phyloP scores from a whole-genome alignment of 2,888 invertebrate genomes.

The Biston betularia region DNA sequence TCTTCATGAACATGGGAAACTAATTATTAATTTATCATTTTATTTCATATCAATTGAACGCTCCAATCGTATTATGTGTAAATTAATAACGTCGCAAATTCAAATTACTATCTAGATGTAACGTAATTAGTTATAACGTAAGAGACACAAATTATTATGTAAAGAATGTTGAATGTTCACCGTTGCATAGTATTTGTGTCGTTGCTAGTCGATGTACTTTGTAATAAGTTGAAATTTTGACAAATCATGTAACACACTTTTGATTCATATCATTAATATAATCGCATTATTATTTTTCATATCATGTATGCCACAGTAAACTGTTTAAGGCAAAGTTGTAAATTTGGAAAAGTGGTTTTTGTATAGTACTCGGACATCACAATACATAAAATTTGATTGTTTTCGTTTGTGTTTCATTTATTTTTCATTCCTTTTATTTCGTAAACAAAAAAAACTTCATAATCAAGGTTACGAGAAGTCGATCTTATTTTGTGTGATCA shows the following conservation, averaged over 20 bases:
- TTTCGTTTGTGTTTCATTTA: conserved; percentile 71
- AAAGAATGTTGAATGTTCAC: conserved; percentile 24
- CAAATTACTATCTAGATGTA: conserved; percentile 9
- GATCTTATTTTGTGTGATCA: neutral
- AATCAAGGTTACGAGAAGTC: neutral
- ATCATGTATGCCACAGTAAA: conserved; percentile 55
- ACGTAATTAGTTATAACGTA: conserved; percentile 16
- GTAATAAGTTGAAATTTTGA: conserved; percentile 41
- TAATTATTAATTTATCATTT: neutral
- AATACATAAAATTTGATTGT: conserved; percentile 73
- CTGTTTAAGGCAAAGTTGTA: conserved; percentile 50
- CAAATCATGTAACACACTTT: conserved; percentile 45
- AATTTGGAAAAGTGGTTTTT: conserved; percentile 31
- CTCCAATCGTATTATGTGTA: conserved; percentile 19
- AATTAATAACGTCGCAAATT: conserved; percentile 19
- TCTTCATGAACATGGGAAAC: no score
- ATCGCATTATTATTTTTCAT: conserved; percentile 43
- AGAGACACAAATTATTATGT: conserved; percentile 20
- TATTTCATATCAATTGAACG: conserved; percentile 24
- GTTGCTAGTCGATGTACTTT: conserved; percentile 62
- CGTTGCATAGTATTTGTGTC: conserved; percentile 49
- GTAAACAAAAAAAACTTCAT: neutral
- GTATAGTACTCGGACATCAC: conserved; percentile 56
- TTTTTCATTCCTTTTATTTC: neutral
- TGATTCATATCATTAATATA: conserved; percentile 47